Conservation (phyloP, 2,113 vertebrate genomes). For the Cromileptes altivelis region DNA sequence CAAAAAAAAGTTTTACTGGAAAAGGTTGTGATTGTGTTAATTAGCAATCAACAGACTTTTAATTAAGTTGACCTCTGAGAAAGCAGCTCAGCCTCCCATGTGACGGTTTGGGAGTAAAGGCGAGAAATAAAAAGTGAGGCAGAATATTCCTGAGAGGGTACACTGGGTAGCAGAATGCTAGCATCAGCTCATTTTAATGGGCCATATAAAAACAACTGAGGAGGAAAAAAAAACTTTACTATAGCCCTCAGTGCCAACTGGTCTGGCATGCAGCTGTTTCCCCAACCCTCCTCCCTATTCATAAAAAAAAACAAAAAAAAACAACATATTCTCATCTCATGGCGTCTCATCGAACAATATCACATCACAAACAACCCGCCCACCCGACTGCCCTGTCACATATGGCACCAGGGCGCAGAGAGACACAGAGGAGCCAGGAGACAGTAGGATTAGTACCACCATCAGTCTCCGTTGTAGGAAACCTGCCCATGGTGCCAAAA, state of each 20-base stretch:
- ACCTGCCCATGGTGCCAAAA: slow-evolving; percentile 73
- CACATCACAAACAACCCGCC: slow-evolving; percentile 92
- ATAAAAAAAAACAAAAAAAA: slow-evolving; percentile 72
- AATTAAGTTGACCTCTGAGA: slow-evolving; percentile 49
- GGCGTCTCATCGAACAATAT: slow-evolving; percentile 89
- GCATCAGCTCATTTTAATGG: slow-evolving; percentile 87
- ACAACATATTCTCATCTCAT: slow-evolving; percentile 85
- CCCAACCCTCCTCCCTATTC: slow-evolving; percentile 82
- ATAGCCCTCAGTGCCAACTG: slow-evolving; percentile 85
- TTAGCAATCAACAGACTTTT: slow-evolving; percentile 50
- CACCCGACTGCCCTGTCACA: slow-evolving; percentile 80
- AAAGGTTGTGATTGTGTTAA: slow-evolving; percentile 48
- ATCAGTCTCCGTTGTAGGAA: slow-evolving; percentile 93
- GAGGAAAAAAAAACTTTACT: slow-evolving; percentile 81
- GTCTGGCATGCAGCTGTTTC: slow-evolving; percentile 89
- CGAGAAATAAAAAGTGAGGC: slow-evolving; percentile 55
- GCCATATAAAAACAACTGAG: slow-evolving; percentile 85
- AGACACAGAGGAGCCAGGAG: slow-evolving; percentile 87
- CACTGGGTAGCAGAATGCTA: slow-evolving; percentile 83
- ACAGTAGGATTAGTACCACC: slow-evolving; percentile 88
- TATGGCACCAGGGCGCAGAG: slow-evolving; percentile 91
- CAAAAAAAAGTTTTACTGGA: slow-evolving; percentile 33
- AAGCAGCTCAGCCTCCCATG: slow-evolving; percentile 19
- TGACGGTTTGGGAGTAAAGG: slow-evolving; percentile 48
- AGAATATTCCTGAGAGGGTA: slow-evolving; percentile 75